Evolutionary conservation across 2,797 vertebrate genomes (phyloP).

Genomic region (Hypotaenidia philippensis): DNA sequence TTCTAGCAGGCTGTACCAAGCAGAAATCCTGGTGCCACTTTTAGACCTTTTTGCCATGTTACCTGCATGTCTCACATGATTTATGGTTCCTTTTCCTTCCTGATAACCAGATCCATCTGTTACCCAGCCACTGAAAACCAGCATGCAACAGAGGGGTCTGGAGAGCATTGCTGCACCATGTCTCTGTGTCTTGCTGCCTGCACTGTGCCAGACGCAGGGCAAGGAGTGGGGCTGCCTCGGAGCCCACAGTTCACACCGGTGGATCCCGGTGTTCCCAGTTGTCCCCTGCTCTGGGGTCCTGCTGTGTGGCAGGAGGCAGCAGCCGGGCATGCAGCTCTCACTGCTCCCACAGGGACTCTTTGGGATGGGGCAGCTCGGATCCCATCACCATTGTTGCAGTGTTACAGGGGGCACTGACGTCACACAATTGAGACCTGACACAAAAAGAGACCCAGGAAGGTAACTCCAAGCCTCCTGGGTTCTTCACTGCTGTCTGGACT

Average conservation of each 20-base stretch:
- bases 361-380: rapidly evolving
- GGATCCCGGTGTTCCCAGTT: rapidly evolving
- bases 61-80: background rate
- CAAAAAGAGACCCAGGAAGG: background rate
- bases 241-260: background rate
- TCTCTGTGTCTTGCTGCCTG: background rate
- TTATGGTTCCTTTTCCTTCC: background rate
- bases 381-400: rapidly evolving
- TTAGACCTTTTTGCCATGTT: background rate
- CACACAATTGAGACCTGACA: background rate
- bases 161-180: background rate
- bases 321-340: background rate
- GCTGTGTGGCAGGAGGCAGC: background rate
- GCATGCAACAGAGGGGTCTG: background rate
- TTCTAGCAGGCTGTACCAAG: background rate
- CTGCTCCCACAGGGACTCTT: background rate
- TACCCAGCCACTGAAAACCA: background rate
- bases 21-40: background rate
- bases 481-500: background rate
- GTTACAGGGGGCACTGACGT: background rate
- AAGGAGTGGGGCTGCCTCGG: background rate
- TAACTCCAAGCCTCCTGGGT: background rate
- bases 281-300: background rate
- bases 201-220: no score
- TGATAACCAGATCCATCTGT: background rate